These are phyloP conservation scores for Channallabes apus DNA, from an alignment of 2,797 vertebrate species.

Conservation along the genomic window DNA sequence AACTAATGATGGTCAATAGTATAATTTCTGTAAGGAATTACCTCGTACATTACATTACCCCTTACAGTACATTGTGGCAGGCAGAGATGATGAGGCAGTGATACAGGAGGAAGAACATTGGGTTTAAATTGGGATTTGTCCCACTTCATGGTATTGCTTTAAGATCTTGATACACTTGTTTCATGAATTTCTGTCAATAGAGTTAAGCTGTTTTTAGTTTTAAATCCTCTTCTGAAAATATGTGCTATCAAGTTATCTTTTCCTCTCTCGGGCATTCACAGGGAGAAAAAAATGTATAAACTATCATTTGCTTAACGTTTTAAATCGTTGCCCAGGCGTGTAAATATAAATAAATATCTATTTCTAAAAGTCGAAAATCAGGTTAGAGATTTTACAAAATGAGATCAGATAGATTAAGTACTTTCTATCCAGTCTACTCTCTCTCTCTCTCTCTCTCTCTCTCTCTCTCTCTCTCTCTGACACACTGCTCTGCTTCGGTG, in stretches of 20 bases:
- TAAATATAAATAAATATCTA: slow-evolving; percentile 5
- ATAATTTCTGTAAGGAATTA: no score
- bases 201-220: not conserved
- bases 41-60: no score
- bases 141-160: not conserved
- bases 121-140: not conserved
- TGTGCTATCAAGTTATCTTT: not conserved
- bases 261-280: not conserved
- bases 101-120: not conserved
- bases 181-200: not conserved
- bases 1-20: no score
- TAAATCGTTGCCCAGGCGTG: not conserved
- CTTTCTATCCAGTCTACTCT: slow-evolving; percentile 1
- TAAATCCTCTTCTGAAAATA: not conserved
- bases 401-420: slow-evolving; percentile 6
- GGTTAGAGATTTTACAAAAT: slow-evolving; percentile 19
- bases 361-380: not conserved
- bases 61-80: not conserved
- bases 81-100: not conserved
- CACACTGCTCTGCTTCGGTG: slow-evolving; percentile 30
- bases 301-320: not conserved
- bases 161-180: not conserved
- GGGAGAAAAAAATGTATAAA: not conserved
- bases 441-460: not conserved
- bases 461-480: not conserved